A percentile compares a stretch with the other conserved stretches of the same genome.
Conservation (phyloP, 1,140 invertebrate genomes). For the Protaetia brevitarsis region DNA sequence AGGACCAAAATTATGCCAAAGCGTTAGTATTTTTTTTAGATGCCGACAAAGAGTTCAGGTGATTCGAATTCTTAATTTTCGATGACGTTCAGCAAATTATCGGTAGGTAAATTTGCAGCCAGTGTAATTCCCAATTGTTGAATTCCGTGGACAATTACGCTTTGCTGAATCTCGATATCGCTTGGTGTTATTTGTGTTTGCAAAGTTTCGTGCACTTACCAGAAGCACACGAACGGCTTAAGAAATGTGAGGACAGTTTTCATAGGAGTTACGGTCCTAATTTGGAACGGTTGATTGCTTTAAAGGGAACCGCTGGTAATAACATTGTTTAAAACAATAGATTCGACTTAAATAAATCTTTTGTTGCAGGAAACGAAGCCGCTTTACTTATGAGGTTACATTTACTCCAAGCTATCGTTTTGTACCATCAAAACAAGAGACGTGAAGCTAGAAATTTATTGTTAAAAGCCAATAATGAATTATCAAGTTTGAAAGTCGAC, state of each 20-base stretch:
- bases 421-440: conserved; percentile 69
- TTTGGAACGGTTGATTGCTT: conserved; percentile 62
- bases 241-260: conserved; percentile 64
- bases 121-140: conserved; percentile 66
- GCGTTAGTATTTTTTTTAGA: conserved; percentile 71
- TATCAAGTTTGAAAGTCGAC: conserved; percentile 61
- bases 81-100: conserved; percentile 15
- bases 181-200: conserved; percentile 79
- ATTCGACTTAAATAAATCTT: too few species aligned
- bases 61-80: conserved; percentile 28
- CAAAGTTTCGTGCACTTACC: conserved; percentile 67
- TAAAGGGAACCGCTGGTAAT: conserved; percentile 63
- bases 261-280: conserved; percentile 67
- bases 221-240: conserved; percentile 66
- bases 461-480: conserved; percentile 58
- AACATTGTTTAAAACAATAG: neutral
- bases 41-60: conserved; percentile 72
- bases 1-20: conserved; percentile 61
- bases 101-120: conserved; percentile 48
- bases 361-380: conserved; percentile 64
- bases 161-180: conserved; percentile 75
- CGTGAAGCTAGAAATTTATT: conserved; percentile 58
- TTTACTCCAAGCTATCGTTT: conserved; percentile 71
- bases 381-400: conserved; percentile 72
- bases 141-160: conserved; percentile 77